Percentiles rank a stretch among this genome's conserved stretches.
Conservation (phyloP, 2,888 invertebrate genomes). For the Xanthia togata region DNA sequence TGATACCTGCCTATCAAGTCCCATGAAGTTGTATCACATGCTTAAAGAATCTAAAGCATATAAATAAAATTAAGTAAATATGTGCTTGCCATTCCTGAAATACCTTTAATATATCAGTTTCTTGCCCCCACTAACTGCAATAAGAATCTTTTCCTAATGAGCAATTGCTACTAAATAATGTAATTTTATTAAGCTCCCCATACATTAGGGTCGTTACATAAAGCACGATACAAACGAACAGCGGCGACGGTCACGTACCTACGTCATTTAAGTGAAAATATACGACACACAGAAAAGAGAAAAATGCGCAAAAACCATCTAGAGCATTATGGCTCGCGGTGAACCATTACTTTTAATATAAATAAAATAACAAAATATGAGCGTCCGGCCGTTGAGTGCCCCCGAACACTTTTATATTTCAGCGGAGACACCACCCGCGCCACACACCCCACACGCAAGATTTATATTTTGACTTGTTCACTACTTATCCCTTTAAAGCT, state of each 20-base stretch:
- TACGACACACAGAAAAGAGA: constrained; percentile 88
- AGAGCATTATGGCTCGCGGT: constrained; percentile 87
- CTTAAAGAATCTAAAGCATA: not conserved
- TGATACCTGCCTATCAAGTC: constrained; percentile 34
- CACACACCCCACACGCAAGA: constrained; percentile 66
- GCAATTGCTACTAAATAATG: constrained; percentile 54
- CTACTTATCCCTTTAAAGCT: constrained; percentile 66
- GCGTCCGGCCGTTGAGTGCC: constrained; percentile 90
- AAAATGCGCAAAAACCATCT: constrained; percentile 88
- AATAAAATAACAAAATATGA: constrained; percentile 91
- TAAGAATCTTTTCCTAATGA: constrained; percentile 50
- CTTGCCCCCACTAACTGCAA: constrained; percentile 45
- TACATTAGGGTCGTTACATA: constrained; percentile 68
- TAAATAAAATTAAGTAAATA: constrained; percentile 7
- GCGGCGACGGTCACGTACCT: constrained; percentile 85
- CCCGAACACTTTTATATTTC: constrained; percentile 89
- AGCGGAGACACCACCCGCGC: constrained; percentile 76
- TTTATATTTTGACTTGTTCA: constrained; percentile 77
- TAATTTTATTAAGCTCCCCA: constrained; percentile 58
- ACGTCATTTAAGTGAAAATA: constrained; percentile 90
- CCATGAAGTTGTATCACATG: not conserved
- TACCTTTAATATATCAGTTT: constrained; percentile 45
- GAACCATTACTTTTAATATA: constrained; percentile 90
- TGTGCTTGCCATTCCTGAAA: constrained; percentile 19
- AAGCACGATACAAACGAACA: constrained; percentile 79